Base-by-base conservation (phyloP, 1,140 invertebrate genomes). In the Polypedilum vanderplanki region DNA sequence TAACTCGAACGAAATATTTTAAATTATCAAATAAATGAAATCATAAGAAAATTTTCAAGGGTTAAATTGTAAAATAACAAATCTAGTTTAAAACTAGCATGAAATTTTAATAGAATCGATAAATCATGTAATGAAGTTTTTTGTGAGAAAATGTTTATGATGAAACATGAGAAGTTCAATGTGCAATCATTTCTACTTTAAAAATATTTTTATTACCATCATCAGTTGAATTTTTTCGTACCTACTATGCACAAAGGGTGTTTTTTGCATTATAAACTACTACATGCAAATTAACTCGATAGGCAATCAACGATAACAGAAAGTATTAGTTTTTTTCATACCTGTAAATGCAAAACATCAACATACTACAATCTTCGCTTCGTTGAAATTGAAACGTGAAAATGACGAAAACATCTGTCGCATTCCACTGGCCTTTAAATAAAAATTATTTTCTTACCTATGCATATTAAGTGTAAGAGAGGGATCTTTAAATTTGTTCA, bases 401-500 rank as follows among this genome's bases (percentile, higher is more conserved):
- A 57, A n/a, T n/a, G 46, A 57, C 46, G 46, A 57, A 70, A 70
- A 70, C 65, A 70, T 70, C 65, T 70, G 65, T 70, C 65, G 65
- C 65, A 70, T 70, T 70, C 65, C 17, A 18, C 65, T 20, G 65
- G 17, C 65, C 65, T 70, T 70, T 70, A 18, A 70, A 70, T 33
- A 70, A n/a, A 20, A 18, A 22, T 70, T 7, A 20, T 20, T 18
- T 20, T 70, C 9, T 18, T 70, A 18, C 65, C 65, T 22, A 20
- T 70, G 65, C 17, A 70, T 22, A 20, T 70, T 20, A 22, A 70
- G 18, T 18, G 65, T 70, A 70, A 7, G 17, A 20, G 7, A 18
- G 65, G 65, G 65, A 70, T 70, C 65, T 70, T 70, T 70, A 70
- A 70, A 70, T 67, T 70, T n/a, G 17, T 18, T n/a, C n/a, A 70